These are phyloP conservation scores for Pimephales promelas DNA, from an alignment of 2,113 vertebrate species.

Conservation along the genomic window DNA sequence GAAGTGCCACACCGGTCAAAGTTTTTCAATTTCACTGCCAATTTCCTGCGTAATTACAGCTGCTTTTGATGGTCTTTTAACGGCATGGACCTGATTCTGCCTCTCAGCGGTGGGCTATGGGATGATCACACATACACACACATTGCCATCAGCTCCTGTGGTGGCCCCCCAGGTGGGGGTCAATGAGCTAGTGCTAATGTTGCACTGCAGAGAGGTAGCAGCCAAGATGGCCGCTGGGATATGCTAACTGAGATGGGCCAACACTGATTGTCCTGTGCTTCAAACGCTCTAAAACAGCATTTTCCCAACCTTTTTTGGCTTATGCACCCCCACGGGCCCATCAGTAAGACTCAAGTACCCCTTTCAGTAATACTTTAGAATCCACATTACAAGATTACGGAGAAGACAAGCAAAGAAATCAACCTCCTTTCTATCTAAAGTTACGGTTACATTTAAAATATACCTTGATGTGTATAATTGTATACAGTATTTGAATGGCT, in stretches of 20 bases:
- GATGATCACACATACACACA: constrained; percentile 56
- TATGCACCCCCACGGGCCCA: constrained; percentile 1
- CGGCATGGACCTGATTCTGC: constrained; percentile 69
- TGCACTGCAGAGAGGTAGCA: constrained; percentile 40
- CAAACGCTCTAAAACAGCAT: neutral
- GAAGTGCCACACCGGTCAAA: constrained; percentile 73
- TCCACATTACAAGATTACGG: neutral
- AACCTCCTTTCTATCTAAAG: neutral
- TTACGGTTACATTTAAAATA: too few species aligned
- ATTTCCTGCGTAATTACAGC: constrained; percentile 85
- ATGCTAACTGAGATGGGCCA: constrained; percentile 30
- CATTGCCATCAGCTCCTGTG: constrained; percentile 76
- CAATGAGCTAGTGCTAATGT: constrained; percentile 62
- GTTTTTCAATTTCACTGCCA: constrained; percentile 87
- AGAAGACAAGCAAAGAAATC: neutral
- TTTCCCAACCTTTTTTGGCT: constrained; percentile 1
- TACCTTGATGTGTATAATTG: too few species aligned
- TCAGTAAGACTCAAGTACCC: constrained; percentile 22
- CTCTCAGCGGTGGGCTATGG: constrained; percentile 64
- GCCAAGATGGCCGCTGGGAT: constrained; percentile 46
- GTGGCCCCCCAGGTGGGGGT: constrained; percentile 57
- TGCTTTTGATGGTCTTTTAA: constrained; percentile 84
- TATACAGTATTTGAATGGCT: too few species aligned
- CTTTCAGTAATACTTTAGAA: neutral
- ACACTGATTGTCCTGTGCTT: constrained; percentile 20